Evolutionary conservation across 1,140 invertebrate genomes (phyloP).

Genomic region (Drosophila orosa): DNA sequence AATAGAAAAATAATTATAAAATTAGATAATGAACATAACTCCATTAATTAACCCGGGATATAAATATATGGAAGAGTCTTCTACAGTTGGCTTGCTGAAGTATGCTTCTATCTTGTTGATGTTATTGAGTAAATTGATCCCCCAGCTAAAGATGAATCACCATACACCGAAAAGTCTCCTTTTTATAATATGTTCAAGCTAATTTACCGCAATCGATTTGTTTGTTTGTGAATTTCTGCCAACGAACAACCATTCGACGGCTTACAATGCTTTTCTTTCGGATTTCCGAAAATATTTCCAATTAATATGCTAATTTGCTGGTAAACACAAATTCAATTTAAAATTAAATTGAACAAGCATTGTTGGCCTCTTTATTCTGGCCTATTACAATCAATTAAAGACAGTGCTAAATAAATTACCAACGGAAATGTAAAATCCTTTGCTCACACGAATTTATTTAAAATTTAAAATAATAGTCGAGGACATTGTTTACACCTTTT

Average conservation of each 20-base stretch:
- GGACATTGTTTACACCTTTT: constrained; percentile 42
- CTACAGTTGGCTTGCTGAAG: too few species aligned
- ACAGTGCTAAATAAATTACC: constrained; percentile 2
- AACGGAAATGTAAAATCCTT: constrained; percentile 7
- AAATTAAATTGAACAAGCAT: constrained; percentile 9
- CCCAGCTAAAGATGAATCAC: background rate
- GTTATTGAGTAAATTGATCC: background rate
- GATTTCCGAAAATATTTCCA: constrained; percentile 1
- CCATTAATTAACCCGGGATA: background rate
- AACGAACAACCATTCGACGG: background rate
- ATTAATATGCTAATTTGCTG: constrained; percentile 15
- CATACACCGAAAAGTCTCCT: background rate
- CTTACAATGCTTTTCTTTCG: background rate
- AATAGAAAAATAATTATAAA: too few species aligned
- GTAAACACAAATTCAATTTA: background rate
- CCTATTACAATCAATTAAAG: constrained; percentile 1
- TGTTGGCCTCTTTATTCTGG: background rate
- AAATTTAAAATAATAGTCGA: constrained; percentile 20
- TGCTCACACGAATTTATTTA: background rate
- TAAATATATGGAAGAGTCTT: background rate
- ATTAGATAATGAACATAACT: too few species aligned
- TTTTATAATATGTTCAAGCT: background rate
- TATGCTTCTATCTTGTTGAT: background rate
- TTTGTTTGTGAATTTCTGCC: background rate
- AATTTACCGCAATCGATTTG: constrained; percentile 1